Base-by-base conservation (phyloP, 1,140 invertebrate species). In the Coenobita brevimanus region DNA sequence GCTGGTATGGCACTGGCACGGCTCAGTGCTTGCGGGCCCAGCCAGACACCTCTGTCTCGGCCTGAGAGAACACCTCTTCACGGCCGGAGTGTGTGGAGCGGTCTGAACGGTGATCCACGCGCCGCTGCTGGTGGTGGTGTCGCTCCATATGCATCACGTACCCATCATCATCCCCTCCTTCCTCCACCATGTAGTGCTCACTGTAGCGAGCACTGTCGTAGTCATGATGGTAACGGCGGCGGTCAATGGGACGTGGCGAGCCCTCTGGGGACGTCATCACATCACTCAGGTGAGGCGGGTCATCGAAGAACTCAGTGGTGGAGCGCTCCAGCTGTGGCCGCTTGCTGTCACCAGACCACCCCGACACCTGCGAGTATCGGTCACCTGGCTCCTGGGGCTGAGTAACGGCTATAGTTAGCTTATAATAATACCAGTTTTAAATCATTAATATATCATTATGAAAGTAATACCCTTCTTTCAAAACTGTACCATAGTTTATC, bases 201-300 rank as follows among this genome's bases (percentile, higher is more conserved):
- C 17, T 46, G 50, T 54, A 83, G 6, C 24, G 43, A 0, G 79
- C 15, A 8, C 73, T 71, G 75, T 46, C 79, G 54, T 75, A 81
- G 86, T 76, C 79, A 41, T 46, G 69, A 36, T 71, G 64, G 67
- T 75, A 57, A n/a, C 41, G 21, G 46, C 69, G 86, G 43, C 60
- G 73, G 57, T 82, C 75, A 27, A 73, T 43, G 76, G 30, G 60
- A 46, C 78, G 83, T 46, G 76, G 88, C 33, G 64, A 88, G 24
- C 27, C 67, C 27, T 88, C 79, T 3, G 86, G 79, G 17, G 78
- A 89, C 15, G 90, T 89, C 46, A 88, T 81, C n/a, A 90, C 82
- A 57, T 90, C 90, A 60, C 83, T 87, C 30, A 89, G 36, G 73
- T 90, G 89, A n/a, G 88, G 88, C 6, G 90, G 57, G 43, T 87